Evolutionary conservation across 2,113 vertebrate species (phyloP), one percentile per base, ranked within the genome.

Genomic region (Gobio gobio): DNA sequence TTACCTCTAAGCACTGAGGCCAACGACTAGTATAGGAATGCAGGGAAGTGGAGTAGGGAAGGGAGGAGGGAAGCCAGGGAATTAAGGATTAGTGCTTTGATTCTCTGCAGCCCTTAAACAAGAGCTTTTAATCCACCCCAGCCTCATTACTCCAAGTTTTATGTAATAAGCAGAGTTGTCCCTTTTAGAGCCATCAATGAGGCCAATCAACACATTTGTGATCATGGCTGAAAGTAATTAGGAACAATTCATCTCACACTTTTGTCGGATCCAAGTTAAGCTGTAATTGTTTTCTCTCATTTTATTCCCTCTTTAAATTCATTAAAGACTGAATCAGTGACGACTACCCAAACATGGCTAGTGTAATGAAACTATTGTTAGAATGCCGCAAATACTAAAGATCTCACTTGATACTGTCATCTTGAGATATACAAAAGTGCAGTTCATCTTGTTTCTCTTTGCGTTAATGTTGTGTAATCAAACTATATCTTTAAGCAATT

Each of bases 71-170:
- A 77, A 45, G 54, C 54, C 66, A 86, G 54, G 8, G 70, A 86
- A 61, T 51, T 76, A 83, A 66, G 75, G 85, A 88, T 88, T 88
- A 86, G 87, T 82, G 77, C 85, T 88, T 70, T 84, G 82, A 84
- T 83, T 86, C 75, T 64, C 76, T 70, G 70, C 76, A 81, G 54
- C 82, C 70, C 76, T 16, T 6, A 88, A 83, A 72, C 61, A 76
- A 24, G 61, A 83, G 40, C 85, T 56, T 54, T 88, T 84, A 66
- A 86, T 88, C 83, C 75, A 86, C 43, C 79, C 70, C 77, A 47
- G 80, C 54, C 59, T 86, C 82, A 88, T 88, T 85, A 86, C 61
- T 76, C 33, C 14, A 47, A 36, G 58, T 78, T 81, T 68, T 45
- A 63, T 63, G 22, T 86, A 83, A 77, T 64, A 51, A 68, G 81